Evolutionary conservation across 2,113 vertebrate genomes (phyloP).

Genomic region (Hemiscyllium ocellatum): DNA sequence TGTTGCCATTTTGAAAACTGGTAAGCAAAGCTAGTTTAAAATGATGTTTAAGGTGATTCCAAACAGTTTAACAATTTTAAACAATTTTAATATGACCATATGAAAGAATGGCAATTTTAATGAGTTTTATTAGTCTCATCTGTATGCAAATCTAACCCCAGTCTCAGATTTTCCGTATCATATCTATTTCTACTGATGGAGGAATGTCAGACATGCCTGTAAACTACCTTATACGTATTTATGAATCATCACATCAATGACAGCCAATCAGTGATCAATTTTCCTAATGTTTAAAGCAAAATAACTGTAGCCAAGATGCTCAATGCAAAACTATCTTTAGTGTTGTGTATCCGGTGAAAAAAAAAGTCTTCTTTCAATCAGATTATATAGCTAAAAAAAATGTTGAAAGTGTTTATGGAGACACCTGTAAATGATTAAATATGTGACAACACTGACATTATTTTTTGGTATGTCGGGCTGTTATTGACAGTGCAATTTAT

Average conservation of each 20-base stretch:
- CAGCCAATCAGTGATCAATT: slow-evolving; percentile 69
- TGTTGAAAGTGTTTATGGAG: neutral
- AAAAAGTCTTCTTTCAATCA: slow-evolving; percentile 1
- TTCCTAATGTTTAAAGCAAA: slow-evolving; percentile 81
- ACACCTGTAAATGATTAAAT: slow-evolving; percentile 7
- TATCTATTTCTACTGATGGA: slow-evolving; percentile 91
- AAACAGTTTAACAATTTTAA: slow-evolving; percentile 61
- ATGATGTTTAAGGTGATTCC: slow-evolving; percentile 79
- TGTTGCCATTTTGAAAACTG: neutral
- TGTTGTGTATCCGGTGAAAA: slow-evolving; percentile 73
- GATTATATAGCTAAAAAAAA: neutral
- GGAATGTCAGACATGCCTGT: slow-evolving; percentile 68
- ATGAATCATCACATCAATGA: slow-evolving; percentile 98
- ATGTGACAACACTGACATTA: neutral
- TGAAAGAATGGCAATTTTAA: slow-evolving; percentile 78
- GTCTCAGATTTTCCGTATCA: slow-evolving; percentile 82
- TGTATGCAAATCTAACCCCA: slow-evolving; percentile 63
- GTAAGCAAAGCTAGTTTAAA: slow-evolving; percentile 59
- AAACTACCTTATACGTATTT: slow-evolving; percentile 94
- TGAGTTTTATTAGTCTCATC: slow-evolving; percentile 98
- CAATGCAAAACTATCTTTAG: slow-evolving; percentile 74
- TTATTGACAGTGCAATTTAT: neutral
- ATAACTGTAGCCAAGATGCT: slow-evolving; percentile 80
- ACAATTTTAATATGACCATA: slow-evolving; percentile 89
- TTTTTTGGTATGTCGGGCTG: neutral